Conservation (phyloP, 30 jellyfish, hydroid and myxozoan genomes). For the Hydractinia symbiolongicarpus region DNA sequence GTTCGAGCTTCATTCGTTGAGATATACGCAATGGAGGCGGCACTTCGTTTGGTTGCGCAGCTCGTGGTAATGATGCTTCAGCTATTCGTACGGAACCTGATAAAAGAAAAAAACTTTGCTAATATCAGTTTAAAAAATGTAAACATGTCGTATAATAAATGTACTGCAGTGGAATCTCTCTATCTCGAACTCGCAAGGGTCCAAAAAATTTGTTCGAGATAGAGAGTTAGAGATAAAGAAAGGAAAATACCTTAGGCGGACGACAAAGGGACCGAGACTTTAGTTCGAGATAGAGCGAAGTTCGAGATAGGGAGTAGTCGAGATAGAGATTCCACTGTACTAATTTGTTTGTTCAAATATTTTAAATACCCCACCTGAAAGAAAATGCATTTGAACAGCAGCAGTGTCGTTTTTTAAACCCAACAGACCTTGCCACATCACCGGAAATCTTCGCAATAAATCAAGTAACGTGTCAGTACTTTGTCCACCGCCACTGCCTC, state of each 20-base stretch:
- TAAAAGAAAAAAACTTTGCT: not conserved
- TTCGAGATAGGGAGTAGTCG: not conserved
- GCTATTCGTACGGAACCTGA: conserved; percentile 81
- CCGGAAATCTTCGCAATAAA: conserved; percentile 86
- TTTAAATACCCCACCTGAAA: conserved; percentile 57
- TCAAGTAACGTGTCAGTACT: conserved; percentile 88
- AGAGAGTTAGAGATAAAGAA: too few relatives aligned
- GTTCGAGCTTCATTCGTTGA: conserved; percentile 88
- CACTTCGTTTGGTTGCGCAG: conserved; percentile 90
- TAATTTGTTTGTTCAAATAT: not conserved
- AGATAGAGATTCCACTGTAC: not conserved
- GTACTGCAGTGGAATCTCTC: too few relatives aligned
- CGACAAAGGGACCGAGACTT: not conserved
- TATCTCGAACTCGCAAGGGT: too few relatives aligned
- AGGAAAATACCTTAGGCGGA: too few relatives aligned
- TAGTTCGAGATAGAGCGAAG: not conserved
- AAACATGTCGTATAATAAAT: not conserved
- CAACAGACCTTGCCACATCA: conserved; percentile 97
- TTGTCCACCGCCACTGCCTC: conserved; percentile 34
- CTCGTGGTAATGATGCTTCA: conserved; percentile 88
- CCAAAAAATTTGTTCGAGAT: too few relatives aligned
- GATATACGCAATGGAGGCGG: conserved; percentile 94
- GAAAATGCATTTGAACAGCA: conserved; percentile 95
- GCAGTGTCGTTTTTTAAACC: conserved; percentile 97
- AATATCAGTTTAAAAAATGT: not conserved